Evolutionary conservation across 2,888 invertebrate genomes (phyloP), one percentile per base, ranked within the genome.

Genomic region (Biston betularia): DNA sequence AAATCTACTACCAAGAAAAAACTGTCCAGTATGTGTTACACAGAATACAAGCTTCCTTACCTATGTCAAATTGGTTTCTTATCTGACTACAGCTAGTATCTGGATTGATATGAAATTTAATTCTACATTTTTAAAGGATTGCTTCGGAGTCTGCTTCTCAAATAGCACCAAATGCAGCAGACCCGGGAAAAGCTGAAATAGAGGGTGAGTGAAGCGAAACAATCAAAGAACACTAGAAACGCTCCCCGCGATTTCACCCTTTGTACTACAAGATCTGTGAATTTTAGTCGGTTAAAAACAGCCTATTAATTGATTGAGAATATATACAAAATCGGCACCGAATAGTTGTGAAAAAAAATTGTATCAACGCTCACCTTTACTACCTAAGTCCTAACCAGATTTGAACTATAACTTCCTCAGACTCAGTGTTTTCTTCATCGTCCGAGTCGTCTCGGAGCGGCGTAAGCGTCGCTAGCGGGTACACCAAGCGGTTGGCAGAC

Each of bases 391-490:
- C 6, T 61, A 54, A 11, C 12, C 12, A 9, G 12, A 61, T 56
- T 69, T 60, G 7, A 15, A 46, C 15, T 46, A 15, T 34, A 12
- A 34, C 34, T 53, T 53, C 6, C 12, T 5, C 79, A 88, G 91
- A 85, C 11, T 85, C 89, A 0, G 79, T 92, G 61, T 89, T 92
- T 70, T 88, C 92, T 8, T 75, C 80, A 9, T 88, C 89, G 0
- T 63, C 81, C 24, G 83, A 84, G 68, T 89, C 91, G 0, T 68
- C 69, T 8, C 69, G 71, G 34, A 89, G 90, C 75, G 91, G 89
- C 34, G 82, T 87, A 65, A 91, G 92, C 74, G 15, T 85, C 42
- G 86, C 88, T 35, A 89, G 88, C 74, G 92, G 90, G 0, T 90
- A 81, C 82, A 89, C 89, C 3, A 83, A 78, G 66, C 87, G 90